Evolutionary conservation across 2,888 invertebrate genomes (phyloP), one percentile per base, ranked within the genome.

Genomic region (Isotomurus palustris): DNA sequence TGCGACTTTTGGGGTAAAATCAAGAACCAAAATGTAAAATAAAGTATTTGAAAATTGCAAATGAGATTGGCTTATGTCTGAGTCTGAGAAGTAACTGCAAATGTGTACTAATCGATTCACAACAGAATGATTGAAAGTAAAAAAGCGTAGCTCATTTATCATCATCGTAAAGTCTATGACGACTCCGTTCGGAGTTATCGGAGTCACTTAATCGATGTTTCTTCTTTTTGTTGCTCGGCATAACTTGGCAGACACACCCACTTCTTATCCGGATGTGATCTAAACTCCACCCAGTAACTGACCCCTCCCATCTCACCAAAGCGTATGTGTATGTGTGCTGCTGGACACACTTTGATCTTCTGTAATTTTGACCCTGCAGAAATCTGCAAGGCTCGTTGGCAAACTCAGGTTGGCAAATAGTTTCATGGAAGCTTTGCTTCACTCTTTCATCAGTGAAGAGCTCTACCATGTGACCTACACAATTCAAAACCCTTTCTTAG

Each of bases 281-380:
- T 49, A 70, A 58, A 10, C 60, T 53, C 67, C 66, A 67, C 12
- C 57, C 59, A 21, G 60, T 55, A 10, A 58, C 25, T n/a, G 56
- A 55, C 2, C 44, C 48, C 19, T 48, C 51, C 14, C 59, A 57
- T 32, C 54, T 43, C 10, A 70, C 64, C 29, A 70, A 51, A 8
- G 69, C 69, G 50, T 70, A 70, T 0, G 67, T 68, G 45, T 62
- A 64, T 0, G 62, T 58, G 53, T 66, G 58, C 45, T 67, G 60
- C 38, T 70, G 69, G 6, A 62, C 54, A 40, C 69, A 70, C 36
- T 56, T 60, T 1, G 69, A 69, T 19, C 56, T 38, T 36, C 53
- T 58, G n/a, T 60, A 54, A 53, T 61, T 55, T 17, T 58, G 60
- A 21, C 50, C 41, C 14, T 65, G 60, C 5, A 70, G 38, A 50